A percentile compares a stretch with the other conserved stretches of the same genome.
phyloP scores from a whole-genome alignment of 2,888 invertebrate genomes.

The Scaptomyza parva region DNA sequence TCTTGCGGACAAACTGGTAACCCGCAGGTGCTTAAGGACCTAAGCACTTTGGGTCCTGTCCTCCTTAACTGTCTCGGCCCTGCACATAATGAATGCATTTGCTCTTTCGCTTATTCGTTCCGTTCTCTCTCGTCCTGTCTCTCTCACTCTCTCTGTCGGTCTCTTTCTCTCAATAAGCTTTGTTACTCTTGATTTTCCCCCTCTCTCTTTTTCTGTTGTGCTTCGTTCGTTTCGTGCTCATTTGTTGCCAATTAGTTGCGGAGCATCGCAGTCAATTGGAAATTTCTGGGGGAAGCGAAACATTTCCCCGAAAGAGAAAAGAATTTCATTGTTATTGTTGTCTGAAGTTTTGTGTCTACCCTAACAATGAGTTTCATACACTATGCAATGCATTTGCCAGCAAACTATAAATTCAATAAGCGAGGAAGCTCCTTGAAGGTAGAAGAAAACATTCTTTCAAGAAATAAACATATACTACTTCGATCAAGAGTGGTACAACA shows the following conservation, averaged over 20 bases:
- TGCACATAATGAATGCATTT: constrained; percentile 61
- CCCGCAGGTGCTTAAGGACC: constrained; percentile 41
- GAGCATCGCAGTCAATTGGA: constrained; percentile 79
- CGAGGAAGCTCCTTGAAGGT: too few relatives aligned
- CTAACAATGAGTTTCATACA: neutral
- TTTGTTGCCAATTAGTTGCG: constrained; percentile 80
- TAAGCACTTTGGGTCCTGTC: constrained; percentile 40
- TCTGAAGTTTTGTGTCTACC: constrained; percentile 11
- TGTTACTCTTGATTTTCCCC: constrained; percentile 1
- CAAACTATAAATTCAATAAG: neutral
- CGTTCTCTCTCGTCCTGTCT: constrained; percentile 1
- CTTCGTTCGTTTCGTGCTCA: constrained; percentile 65
- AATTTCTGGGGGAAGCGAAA: constrained; percentile 50
- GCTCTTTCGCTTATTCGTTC: neutral
- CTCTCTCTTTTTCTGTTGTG: constrained; percentile 23
- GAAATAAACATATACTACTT: neutral
- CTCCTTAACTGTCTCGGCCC: constrained; percentile 26
- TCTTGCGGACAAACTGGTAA: constrained; percentile 22
- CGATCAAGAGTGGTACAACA: constrained; percentile 5
- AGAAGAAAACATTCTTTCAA: neutral
- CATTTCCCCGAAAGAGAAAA: constrained; percentile 6
- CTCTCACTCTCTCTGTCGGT: neutral
- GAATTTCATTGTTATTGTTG: constrained; percentile 12
- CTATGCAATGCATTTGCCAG: neutral
- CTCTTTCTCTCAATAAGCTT: neutral